phyloP scores from a whole-genome alignment of 2,888 invertebrate species.

The Spodoptera exigua region DNA sequence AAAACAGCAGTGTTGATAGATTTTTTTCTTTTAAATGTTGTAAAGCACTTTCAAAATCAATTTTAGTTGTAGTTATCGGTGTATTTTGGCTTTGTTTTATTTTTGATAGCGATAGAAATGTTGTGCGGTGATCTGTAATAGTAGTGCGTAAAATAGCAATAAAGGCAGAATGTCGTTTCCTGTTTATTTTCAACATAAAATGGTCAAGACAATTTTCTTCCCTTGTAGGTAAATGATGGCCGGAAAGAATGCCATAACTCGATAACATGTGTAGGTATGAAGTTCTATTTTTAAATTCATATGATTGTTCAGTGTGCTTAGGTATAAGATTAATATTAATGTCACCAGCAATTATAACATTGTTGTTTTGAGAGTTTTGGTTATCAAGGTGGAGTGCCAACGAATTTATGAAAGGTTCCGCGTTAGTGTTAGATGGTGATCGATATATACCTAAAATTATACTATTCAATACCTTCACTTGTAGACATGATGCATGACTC shows the following conservation, averaged over 20 bases:
- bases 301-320: conserved; percentile 3
- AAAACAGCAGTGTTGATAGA: conserved; percentile 12
- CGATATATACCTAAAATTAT: too few relatives aligned
- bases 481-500: too few relatives aligned
- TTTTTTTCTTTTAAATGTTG: conserved; percentile 7
- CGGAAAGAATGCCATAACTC: neutral
- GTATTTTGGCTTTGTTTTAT: neutral
- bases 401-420: conserved; percentile 8
- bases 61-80: too few relatives aligned
- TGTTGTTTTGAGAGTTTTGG: neutral
- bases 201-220: conserved; percentile 1
- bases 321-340: neutral
- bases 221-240: neutral
- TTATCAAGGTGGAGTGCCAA: conserved; percentile 6
- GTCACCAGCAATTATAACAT: conserved; percentile 1
- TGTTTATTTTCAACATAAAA: conserved; percentile 4
- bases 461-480: too few relatives aligned
- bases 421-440: conserved; percentile 6
- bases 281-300: conserved; percentile 5
- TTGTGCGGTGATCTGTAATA: conserved; percentile 1
- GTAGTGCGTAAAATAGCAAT: conserved; percentile 6
- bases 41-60: conserved; percentile 1
- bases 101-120: conserved; percentile 5
- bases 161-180: conserved; percentile 4
- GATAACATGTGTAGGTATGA: conserved; percentile 4